These are phyloP conservation scores for Apeltes quadracus DNA, from an alignment of 2,113 vertebrate species.

Conservation along the genomic window DNA sequence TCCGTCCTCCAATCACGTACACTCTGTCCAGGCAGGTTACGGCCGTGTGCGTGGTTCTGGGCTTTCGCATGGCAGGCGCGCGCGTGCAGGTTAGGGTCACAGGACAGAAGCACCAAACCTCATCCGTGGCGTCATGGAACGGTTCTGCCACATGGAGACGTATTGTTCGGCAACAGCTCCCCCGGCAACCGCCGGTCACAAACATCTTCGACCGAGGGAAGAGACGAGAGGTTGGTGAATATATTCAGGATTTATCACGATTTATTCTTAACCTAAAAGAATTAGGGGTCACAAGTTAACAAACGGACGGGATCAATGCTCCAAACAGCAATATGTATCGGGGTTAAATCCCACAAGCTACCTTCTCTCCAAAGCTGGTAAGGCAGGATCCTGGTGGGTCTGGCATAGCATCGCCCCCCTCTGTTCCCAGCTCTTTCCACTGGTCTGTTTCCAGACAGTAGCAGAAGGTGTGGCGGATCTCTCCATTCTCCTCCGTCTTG, in stretches of 20 bases:
- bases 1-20: slow-evolving; percentile 94
- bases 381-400: slow-evolving; percentile 92
- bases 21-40: slow-evolving; percentile 86
- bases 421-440: slow-evolving; percentile 87
- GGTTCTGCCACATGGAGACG: slow-evolving; percentile 91
- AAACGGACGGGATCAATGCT: neutral
- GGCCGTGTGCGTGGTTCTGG: slow-evolving; percentile 94
- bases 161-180: slow-evolving; percentile 87
- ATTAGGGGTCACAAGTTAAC: neutral
- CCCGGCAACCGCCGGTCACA: slow-evolving; percentile 92
- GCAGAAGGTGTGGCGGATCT: slow-evolving; percentile 89
- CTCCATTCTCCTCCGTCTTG: slow-evolving; percentile 92
- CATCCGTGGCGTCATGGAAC: slow-evolving; percentile 90
- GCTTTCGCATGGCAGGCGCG: slow-evolving; percentile 87
- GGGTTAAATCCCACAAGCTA: slow-evolving; percentile 3
- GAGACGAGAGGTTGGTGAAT: neutral
- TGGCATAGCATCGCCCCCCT: slow-evolving; percentile 60
- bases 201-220: slow-evolving; percentile 78
- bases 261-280: neutral
- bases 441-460: slow-evolving; percentile 89
- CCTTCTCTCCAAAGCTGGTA: slow-evolving; percentile 91
- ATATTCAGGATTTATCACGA: neutral
- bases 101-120: slow-evolving; percentile 96
- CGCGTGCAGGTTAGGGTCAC: slow-evolving; percentile 83
- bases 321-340: neutral